These are phyloP conservation scores for Ia io DNA, from an alignment of 2,113 vertebrate genomes.

Conservation along the genomic window DNA sequence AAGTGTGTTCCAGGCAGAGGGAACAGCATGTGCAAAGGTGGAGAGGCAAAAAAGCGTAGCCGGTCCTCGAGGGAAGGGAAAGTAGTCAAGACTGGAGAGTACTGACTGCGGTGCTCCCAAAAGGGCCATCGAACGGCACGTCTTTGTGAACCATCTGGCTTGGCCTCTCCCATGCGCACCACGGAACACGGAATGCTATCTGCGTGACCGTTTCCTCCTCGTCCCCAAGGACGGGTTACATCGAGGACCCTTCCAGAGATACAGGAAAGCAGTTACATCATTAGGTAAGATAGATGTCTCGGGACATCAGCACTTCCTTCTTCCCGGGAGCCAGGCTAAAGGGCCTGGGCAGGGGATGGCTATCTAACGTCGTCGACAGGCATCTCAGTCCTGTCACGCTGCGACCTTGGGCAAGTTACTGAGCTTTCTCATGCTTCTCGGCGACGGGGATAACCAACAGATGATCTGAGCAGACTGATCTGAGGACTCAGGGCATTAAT, in stretches of 20 bases:
- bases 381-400: not conserved
- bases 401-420: slow-evolving; percentile 51
- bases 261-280: not conserved
- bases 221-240: not conserved
- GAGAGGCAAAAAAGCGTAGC: not conserved
- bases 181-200: not conserved
- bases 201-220: not conserved
- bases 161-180: not conserved
- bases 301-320: slow-evolving; percentile 3
- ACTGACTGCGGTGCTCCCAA: not conserved
- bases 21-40: not conserved
- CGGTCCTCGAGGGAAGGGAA: not conserved
- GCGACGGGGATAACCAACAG: slow-evolving; percentile 28
- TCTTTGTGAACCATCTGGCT: not conserved
- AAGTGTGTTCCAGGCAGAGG: not conserved
- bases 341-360: not conserved
- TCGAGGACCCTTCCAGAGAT: not conserved
- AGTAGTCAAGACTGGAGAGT: not conserved
- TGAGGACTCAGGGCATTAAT: slow-evolving; percentile 35
- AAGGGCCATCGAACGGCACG: not conserved
- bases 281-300: not conserved
- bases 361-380: not conserved
- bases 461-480: slow-evolving; percentile 33
- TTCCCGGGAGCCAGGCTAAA: slow-evolving; percentile 28
- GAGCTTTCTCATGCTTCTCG: not conserved